Evolutionary conservation across 2,888 invertebrate genomes (phyloP).

Genomic region (Troides aeacus): DNA sequence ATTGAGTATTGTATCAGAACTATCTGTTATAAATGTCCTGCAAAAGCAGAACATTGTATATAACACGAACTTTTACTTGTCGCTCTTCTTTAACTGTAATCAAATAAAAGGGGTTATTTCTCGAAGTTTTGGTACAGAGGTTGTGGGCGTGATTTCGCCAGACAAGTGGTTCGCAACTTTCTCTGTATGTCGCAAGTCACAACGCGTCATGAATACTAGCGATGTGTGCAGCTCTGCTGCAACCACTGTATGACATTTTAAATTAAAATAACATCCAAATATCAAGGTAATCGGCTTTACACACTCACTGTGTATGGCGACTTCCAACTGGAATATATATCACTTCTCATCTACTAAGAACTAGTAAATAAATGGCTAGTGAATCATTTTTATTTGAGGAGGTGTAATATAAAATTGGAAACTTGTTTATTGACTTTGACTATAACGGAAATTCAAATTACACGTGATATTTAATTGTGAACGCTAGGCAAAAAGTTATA

Average conservation of each 20-base stretch:
- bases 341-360: slow-evolving; percentile 43
- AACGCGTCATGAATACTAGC: slow-evolving; percentile 41
- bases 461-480: slow-evolving; percentile 21
- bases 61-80: slow-evolving; percentile 59
- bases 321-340: slow-evolving; percentile 49
- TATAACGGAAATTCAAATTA: slow-evolving; percentile 31
- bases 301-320: slow-evolving; percentile 44
- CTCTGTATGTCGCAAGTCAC: slow-evolving; percentile 71
- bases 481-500: slow-evolving; percentile 26
- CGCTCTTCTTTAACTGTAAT: slow-evolving; percentile 51
- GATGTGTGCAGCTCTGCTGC: slow-evolving; percentile 32
- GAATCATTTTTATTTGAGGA: slow-evolving; percentile 60
- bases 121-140: slow-evolving; percentile 70
- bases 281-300: slow-evolving; percentile 67
- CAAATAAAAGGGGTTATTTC: slow-evolving; percentile 56
- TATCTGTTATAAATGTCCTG: background rate
- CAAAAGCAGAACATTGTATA: slow-evolving; percentile 23
- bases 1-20: slow-evolving; percentile 15
- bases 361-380: slow-evolving; percentile 47
- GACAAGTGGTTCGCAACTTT: slow-evolving; percentile 61
- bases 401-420: slow-evolving; percentile 64
- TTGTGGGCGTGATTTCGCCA: slow-evolving; percentile 77
- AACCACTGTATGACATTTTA: slow-evolving; percentile 56
- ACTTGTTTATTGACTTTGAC: slow-evolving; percentile 51
- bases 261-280: slow-evolving; percentile 57